These are phyloP conservation scores for Blennius ocellaris DNA, from an alignment of 2,113 vertebrate species.

Conservation along the genomic window DNA sequence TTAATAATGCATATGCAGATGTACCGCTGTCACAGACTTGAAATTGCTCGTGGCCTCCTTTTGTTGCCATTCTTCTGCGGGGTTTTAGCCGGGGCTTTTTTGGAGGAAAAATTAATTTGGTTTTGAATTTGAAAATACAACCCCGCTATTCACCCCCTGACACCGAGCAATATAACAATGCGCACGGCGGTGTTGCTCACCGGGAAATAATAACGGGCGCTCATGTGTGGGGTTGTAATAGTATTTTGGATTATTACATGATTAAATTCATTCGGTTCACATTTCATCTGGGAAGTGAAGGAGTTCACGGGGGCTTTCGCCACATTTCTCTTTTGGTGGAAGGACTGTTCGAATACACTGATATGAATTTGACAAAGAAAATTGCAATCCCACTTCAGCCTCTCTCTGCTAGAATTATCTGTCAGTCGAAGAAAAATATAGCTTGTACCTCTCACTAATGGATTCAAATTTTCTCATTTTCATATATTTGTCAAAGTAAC, in stretches of 20 bases:
- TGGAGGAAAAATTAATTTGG: constrained; percentile 53
- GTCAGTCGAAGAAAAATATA: background rate
- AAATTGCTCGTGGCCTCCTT: constrained; percentile 19
- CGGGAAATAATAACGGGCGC: constrained; percentile 53
- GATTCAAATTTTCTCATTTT: no score
- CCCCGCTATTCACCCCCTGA: constrained; percentile 48
- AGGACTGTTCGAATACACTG: background rate
- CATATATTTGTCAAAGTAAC: no score
- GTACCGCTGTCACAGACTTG: constrained; percentile 1
- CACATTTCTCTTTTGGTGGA: constrained; percentile 29
- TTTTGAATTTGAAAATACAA: constrained; percentile 61
- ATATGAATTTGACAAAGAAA: constrained; percentile 6
- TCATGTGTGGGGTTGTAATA: constrained; percentile 50
- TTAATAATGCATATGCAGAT: constrained; percentile 16
- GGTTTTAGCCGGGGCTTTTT: constrained; percentile 25
- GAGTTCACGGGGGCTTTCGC: constrained; percentile 26
- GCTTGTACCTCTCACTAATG: background rate
- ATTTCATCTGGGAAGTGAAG: constrained; percentile 48
- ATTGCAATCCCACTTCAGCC: no score
- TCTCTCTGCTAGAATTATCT: background rate
- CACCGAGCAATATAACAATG: constrained; percentile 59
- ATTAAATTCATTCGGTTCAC: constrained; percentile 46
- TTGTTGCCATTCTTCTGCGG: constrained; percentile 26
- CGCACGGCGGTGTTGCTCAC: constrained; percentile 30
- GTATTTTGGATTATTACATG: constrained; percentile 58